Evolutionary conservation across 1,140 invertebrate genomes (phyloP), one percentile per base, ranked within the genome.

Genomic region (Ceratitis capitata): DNA sequence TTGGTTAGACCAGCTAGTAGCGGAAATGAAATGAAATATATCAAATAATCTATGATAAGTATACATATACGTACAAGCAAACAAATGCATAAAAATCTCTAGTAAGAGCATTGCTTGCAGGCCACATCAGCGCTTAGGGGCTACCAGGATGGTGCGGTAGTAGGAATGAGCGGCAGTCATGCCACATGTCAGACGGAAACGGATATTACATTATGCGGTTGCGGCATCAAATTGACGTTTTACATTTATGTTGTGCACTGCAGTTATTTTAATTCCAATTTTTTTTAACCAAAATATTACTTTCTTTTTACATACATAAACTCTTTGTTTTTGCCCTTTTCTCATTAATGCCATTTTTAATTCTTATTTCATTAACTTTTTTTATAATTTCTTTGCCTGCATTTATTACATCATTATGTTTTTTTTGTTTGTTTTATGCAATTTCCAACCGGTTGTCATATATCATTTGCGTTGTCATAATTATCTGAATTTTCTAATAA

Each of bases 181-280:
- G 16, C 82, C 26, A 23, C 82, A 53, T 51, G 26, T 12, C 14
- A 69, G 2, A 69, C 82, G 82, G 82, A 83, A 51, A 35, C 82
- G 82, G 82, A 83, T 83, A 83, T 83, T 83, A 53, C 82, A 53
- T 83, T 83, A 83, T 83, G 82, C 29, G 82, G 82, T 53, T 83
- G 82, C 32, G 10, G 47, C 47, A 51, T 83, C 16, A 83, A 83
- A 78, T 78, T 78, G 69, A 45, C 69, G 19, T 78, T 78, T 78
- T 78, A 78, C 39, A 78, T 78, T 78, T 45, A n/a, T 47, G 69
- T 39, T 78, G 2, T 78, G 39, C 64, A n/a, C 39, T n/a, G 64
- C 39, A 45, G 19, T 42, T 5, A 19, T 26, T 45, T 45, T n/a
- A n/a, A n/a, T n/a, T n/a, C n/a, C n/a, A n/a, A n/a, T n/a, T 78